Evolutionary conservation across 2,888 invertebrate species (phyloP), one percentile per base, ranked within the genome.

Genomic region (Dorcus hopei): DNA sequence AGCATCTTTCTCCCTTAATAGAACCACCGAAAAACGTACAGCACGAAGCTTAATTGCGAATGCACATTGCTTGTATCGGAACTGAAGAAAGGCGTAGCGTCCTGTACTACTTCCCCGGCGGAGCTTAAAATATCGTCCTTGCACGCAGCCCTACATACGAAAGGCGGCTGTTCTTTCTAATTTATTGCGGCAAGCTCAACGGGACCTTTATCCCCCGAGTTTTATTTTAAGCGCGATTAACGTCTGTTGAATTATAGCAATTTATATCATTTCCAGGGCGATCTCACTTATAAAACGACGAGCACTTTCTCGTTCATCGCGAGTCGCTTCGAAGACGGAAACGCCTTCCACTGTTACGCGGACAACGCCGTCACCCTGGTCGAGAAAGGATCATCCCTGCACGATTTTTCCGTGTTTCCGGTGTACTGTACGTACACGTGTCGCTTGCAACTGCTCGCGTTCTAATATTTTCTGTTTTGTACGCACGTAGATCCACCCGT

Each of bases 231-330:
- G 26, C 6, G 26, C 4, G 26, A 33, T 33, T 33, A 33, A 33
- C 26, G 19, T 19, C 3, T 2, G 3, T 49, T 6, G 49, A 19
- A n/a, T 42, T 16, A 42, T 6, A 11, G 11, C 11, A 41, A 41
- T n/a, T 5, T 14, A 16, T 14, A 19, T 45, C 8, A 39, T 65
- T 76, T 75, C 40, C 83, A 88, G 88, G 82, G 82, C 52, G 93
- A 93, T 76, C 89, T 90, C 52, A 94, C 94, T 2, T 91, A 83
- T 77, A 87, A 88, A 65, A 93, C 93, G 6, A 84, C 83, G 68
- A 93, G 93, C 52, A 86, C 87, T 69, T 80, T 94, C 63, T 85
- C 86, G 23, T 93, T 95, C 79, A 86, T 86, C 63, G 93, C 92
- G 33, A 87, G 88, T 3, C 85, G 92, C 48, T 90, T 85, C 76